Evolutionary conservation across 2,888 invertebrate species (phyloP), one percentile per base, ranked within the genome.

Genomic region (Tineola bisselliella): DNA sequence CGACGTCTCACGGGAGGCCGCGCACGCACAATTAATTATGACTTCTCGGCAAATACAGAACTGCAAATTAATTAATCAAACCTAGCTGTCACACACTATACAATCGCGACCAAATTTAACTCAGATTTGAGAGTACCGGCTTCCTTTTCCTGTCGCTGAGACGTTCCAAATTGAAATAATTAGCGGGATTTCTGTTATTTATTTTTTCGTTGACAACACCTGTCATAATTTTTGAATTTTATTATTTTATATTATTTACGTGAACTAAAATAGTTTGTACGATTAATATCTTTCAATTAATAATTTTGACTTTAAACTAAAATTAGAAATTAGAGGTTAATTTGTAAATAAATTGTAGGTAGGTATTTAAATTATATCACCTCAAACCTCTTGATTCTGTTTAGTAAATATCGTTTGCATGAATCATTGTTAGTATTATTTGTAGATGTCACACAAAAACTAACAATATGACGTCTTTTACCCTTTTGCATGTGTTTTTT

Each of bases 1-100:
- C 74, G 84, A 84, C 86, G 81, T 82, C 84, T 82, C 79, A 76
- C 78, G 84, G 84, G 84, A 83, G 84, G 86, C 77, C 79, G 66
- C 63, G 66, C 68, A 76, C 73, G 79, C 76, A 81, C 82, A 81
- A 87, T 87, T 86, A 81, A 86, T 86, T 81, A 82, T 83, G 73
- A 71, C 74, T 71, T 69, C 77, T 73, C 71, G 67, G 74, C 72
- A 75, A 73, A 78, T 76, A 79, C 77, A 76, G 75, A 67, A 73
- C 74, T 70, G 72, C 74, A 70, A 78, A 84, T 84, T 84, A 86
- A 87, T 87, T 86, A 86, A 86, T 86, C 84, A 84, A 84, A 79
- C 69, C 78, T 76, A 73, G 75, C 84, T 79, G 84, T 83, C 84
- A 80, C 69, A 84, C 82, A 82, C 75, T 71, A 73, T 74, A 83